Conservation (phyloP, 2,113 vertebrate species). For the Spizaetus ornatus region DNA sequence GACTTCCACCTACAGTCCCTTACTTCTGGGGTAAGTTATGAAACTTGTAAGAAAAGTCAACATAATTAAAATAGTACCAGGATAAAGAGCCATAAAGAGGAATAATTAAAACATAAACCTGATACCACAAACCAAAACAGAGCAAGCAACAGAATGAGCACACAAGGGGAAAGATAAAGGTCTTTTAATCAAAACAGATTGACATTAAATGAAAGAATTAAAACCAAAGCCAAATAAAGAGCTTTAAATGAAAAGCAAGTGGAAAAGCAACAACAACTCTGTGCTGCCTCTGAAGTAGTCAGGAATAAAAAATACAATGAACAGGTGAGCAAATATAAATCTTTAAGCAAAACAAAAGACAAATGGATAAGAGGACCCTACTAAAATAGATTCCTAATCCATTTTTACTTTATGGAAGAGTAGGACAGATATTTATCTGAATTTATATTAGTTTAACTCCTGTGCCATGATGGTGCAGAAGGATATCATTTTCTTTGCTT, state of each 20-base stretch:
- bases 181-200: conserved; percentile 1
- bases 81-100: not conserved
- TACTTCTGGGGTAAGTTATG: not conserved
- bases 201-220: not conserved
- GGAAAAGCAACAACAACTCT: not conserved
- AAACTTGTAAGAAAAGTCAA: not conserved
- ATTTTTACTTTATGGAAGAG: not conserved
- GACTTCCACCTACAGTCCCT: not conserved
- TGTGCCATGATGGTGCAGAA: not conserved
- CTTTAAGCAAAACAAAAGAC: not conserved
- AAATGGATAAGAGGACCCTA: not conserved
- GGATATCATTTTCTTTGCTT: not conserved
- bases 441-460: not conserved
- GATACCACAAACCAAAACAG: not conserved
- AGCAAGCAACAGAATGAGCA: not conserved
- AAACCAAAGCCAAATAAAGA: not conserved
- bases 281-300: not conserved
- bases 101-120: not conserved
- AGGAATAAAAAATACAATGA: not conserved
- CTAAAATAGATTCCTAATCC: not conserved
- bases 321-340: not conserved
- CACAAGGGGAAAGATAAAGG: not conserved
- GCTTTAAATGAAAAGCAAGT: not conserved
- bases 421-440: not conserved
- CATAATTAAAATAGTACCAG: not conserved